phyloP scores from a whole-genome alignment of 1,140 invertebrate species.

The Oncopodura yosiiana region DNA sequence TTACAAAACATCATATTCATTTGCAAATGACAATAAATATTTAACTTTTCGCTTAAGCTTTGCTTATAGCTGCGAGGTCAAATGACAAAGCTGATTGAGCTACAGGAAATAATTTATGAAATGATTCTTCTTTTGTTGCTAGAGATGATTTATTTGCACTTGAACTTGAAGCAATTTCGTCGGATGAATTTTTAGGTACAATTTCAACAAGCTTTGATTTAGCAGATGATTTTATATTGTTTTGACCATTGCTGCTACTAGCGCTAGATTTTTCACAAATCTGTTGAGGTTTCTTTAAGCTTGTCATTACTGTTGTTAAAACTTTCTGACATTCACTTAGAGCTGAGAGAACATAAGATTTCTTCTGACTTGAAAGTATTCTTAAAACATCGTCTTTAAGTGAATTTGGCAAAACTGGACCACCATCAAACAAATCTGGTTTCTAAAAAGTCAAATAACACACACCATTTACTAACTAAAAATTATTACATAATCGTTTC shows the following conservation, averaged over 20 bases:
- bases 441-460: conserved; percentile 8
- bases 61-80: not conserved
- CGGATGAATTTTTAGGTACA: not conserved
- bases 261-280: no score
- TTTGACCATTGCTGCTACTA: no score
- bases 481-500: not conserved
- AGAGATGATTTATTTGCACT: not conserved
- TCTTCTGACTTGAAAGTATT: conserved; percentile 1
- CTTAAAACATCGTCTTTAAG: conserved; percentile 14
- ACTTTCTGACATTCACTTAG: conserved; percentile 16
- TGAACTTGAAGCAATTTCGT: not conserved
- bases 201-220: not conserved
- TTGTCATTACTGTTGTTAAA: not conserved
- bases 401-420: conserved; percentile 1
- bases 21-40: conserved; percentile 18
- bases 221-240: not conserved
- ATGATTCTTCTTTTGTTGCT: not conserved
- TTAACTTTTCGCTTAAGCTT: conserved; percentile 15
- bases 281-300: not conserved
- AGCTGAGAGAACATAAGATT: conserved; percentile 18
- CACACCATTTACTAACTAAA: not conserved
- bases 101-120: no score
- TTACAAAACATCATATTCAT: conserved; percentile 16
- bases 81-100: no score
- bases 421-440: conserved; percentile 20